Evolutionary conservation across 2,113 vertebrate genomes (phyloP).

Genomic region (Pollimyrus isidori): DNA sequence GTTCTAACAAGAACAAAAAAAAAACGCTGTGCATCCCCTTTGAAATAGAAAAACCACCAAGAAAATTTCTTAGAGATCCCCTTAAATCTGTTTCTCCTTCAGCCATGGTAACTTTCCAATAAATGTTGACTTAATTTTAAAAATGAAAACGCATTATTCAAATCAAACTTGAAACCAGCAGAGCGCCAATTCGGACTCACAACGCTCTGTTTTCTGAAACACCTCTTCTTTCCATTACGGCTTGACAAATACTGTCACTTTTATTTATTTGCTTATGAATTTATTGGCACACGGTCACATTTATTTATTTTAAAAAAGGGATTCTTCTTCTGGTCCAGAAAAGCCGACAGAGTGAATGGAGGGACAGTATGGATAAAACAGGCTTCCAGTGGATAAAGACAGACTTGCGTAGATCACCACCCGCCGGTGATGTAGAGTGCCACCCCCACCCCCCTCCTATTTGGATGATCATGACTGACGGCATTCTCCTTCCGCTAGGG

Average conservation of each 20-base stretch:
- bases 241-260: neutral
- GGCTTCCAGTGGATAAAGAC: neutral
- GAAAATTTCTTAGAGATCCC: slow-evolving; percentile 26
- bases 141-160: slow-evolving; percentile 10
- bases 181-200: neutral
- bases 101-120: slow-evolving; percentile 23
- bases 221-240: slow-evolving; percentile 22
- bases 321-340: neutral
- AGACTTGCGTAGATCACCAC: neutral
- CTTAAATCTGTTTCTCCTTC: slow-evolving; percentile 19
- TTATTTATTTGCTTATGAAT: neutral
- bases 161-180: slow-evolving; percentile 31
- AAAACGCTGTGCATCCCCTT: slow-evolving; percentile 17
- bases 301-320: neutral
- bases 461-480: neutral
- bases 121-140: slow-evolving; percentile 17
- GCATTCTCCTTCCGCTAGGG: neutral
- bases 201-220: slow-evolving; percentile 22
- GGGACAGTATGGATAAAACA: neutral
- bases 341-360: neutral
- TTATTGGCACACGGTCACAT: neutral
- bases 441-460: neutral
- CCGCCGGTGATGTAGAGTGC: neutral
- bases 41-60: slow-evolving; percentile 12
- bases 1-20: no score